Conservation (phyloP, 2,888 invertebrate species). For the Polylopha cassiicola region DNA sequence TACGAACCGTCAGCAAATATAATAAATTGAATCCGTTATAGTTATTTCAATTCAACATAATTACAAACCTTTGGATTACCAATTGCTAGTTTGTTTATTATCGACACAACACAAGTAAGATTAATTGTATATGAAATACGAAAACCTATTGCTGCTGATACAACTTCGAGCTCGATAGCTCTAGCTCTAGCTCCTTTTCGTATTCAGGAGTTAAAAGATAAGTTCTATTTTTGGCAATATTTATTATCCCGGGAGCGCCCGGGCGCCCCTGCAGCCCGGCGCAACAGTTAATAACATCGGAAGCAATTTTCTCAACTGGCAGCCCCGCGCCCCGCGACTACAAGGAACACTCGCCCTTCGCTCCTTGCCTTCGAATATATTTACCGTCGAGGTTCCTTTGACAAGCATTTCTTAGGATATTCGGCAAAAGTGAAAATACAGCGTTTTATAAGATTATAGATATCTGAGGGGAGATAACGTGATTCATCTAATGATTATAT, state of each 20-base stretch:
- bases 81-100: too few species aligned
- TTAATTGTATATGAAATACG: too few species aligned
- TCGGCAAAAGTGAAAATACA: slow-evolving; percentile 35
- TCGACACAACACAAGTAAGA: too few species aligned
- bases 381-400: slow-evolving; percentile 29
- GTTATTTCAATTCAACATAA: too few species aligned
- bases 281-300: slow-evolving; percentile 46
- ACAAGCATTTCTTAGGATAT: slow-evolving; percentile 8
- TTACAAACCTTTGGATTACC: too few species aligned
- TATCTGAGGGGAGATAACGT: slow-evolving; percentile 31
- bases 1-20: too few species aligned
- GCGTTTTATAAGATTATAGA: slow-evolving; percentile 42
- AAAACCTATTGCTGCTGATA: too few species aligned
- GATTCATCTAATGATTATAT: slow-evolving; percentile 47
- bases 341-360: slow-evolving; percentile 13
- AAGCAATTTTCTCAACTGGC: slow-evolving; percentile 47
- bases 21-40: too few species aligned
- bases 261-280: too few species aligned
- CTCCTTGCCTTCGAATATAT: slow-evolving; percentile 9
- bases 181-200: too few species aligned
- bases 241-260: slow-evolving; percentile 11
- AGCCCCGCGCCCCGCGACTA: slow-evolving; percentile 35
- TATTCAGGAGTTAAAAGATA: slow-evolving; percentile 3
- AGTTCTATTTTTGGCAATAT: slow-evolving; percentile 1
- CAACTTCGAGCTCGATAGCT: too few species aligned